Evolutionary conservation across 2,888 invertebrate genomes (phyloP), one percentile per base, ranked within the genome.

Genomic region (Drosophila flavopinicola): DNA sequence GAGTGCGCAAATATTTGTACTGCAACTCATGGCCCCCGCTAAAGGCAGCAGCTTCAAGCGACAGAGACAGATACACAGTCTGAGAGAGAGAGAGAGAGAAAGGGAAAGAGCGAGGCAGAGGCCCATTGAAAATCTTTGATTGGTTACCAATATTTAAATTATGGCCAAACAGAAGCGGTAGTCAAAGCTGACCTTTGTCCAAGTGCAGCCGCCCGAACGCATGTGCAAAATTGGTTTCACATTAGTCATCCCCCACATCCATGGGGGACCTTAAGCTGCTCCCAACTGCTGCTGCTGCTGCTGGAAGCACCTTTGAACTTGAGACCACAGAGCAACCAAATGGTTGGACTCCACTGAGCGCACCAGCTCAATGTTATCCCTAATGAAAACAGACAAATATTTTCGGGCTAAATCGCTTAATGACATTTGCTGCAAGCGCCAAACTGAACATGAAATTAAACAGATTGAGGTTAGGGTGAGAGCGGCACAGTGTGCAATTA

Each of bases 101-200:
- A 4, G 30, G 11, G 6, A 35, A 4, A 20, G 20, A 20, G 2
- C 15, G 35, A 32, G 47, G 35, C 17, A 20, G 20, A 20, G 38
- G 37, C 29, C 67, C 71, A 85, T 82, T 82, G 72, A 75, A 68
- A 68, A 67, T 68, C 73, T 68, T 80, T 87, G 85, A 85, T 88
- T 85, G 85, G 87, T 85, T 78, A 87, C 72, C 88, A 85, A 85
- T 88, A 88, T 87, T 88, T 86, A 87, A 85, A 85, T 85, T 85
- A 88, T 87, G 88, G 61, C 57, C 72, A 33, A 20, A 59, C 63
- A 53, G 61, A 56, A 54, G 64, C 54, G 37, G 20, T 59, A 53
- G 51, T 42, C 52, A 67, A 63, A 56, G 60, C 65, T 53, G 77
- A 61, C 56, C 66, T 69, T 78, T 78, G 83, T 83, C 33, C 52